Base-by-base conservation (phyloP, 2,888 invertebrate genomes). In the Chironomus tentans region DNA sequence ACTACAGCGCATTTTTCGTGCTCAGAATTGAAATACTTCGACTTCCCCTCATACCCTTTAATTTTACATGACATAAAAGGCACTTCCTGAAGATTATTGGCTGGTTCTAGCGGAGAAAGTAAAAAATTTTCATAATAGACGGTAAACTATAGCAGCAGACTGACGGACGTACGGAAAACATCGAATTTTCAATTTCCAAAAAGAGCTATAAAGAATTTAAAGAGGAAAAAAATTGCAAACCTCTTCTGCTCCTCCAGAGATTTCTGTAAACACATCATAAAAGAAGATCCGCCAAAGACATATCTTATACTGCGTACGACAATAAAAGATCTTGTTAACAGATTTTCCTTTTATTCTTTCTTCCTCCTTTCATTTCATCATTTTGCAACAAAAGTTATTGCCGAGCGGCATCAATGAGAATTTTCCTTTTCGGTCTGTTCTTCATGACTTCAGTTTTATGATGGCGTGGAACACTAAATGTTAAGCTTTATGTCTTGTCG, bases 161-260 rank as follows among this genome's bases (percentile, higher is more conserved):
- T 10, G 38, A 38, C 10, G 10, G 2, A 10, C 38, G 10, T 1
- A 7, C 38, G 10, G 1, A 38, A 10, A 1, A 38, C 38, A 38
- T 10, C 7, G 2, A 38, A 38, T 10, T 6, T 6, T 28, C 38
- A 1, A 7, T 10, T 38, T 1, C 38, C 10, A 38, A 38, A 38
- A 38, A 1, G 1, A 2, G 10, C 10, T 38, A 50, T 6, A 46
- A 24, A 15, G 46, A 62, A 62, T 22, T 21, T 50, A 22, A 71
- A 71, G 68, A 21, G 48, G 71, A 15, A 24, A 56, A 18, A 73
- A 62, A 73, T 73, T 28, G 62, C 48, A 24, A 24, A 65, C 38
- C 38, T 38, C 38, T 65, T 24, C n/a, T 65, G 13, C 65, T 65
- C 21, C 65, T 65, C 65, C 24, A 65, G 65, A 65, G 65, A 65